Base-by-base conservation (phyloP, 1,140 invertebrate species). In the Drosophila serrata region DNA sequence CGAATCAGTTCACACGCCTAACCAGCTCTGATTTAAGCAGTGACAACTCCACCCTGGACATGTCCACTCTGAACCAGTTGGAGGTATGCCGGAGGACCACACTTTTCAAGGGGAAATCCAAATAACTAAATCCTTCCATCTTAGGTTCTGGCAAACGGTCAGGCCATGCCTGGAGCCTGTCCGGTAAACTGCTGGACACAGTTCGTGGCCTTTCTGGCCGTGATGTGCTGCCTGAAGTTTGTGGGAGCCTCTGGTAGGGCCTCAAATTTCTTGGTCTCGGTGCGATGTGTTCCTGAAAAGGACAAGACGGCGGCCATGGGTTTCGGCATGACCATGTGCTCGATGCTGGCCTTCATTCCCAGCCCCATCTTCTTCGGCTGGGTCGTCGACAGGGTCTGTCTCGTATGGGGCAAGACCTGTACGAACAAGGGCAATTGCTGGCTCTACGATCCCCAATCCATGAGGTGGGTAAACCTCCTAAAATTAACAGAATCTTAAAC, bases 331-430 rank as follows among this genome's bases (percentile, higher is more conserved):
- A 95, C 94, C 68, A 93, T 96, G 39, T 94, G 95, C 93, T 95
- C 95, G 35, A 93, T 96, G 53, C 95, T 95, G 57, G 95, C 95
- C 17, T 95, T 96, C 56, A 95, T 96, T 81, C 95, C 95, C 1
- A 95, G 95, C 40, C 96, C 96, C 15, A 96, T 96, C 68, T 93
- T 96, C 37, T 96, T 96, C 82, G 96, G 96, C 67, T 95, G 94
- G 77, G 94, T 96, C 56, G 93, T 96, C 77, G 96, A 96, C 95
- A 93, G 93, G 42, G 94, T 95, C 15, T 96, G 96, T 78, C 79
- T 96, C 3, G 95, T 96, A 13, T 96, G 96, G 96, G 96, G 96
- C 15, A 96, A 95, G 86, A 96, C 96, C 11, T 96, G 96, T 80
- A 93, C 94, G 6, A 95, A 95, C 53, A 96, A 94, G 42, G 96